Conservation (phyloP, 2,797 vertebrate genomes). For the Threskiornis aethiopicus region DNA sequence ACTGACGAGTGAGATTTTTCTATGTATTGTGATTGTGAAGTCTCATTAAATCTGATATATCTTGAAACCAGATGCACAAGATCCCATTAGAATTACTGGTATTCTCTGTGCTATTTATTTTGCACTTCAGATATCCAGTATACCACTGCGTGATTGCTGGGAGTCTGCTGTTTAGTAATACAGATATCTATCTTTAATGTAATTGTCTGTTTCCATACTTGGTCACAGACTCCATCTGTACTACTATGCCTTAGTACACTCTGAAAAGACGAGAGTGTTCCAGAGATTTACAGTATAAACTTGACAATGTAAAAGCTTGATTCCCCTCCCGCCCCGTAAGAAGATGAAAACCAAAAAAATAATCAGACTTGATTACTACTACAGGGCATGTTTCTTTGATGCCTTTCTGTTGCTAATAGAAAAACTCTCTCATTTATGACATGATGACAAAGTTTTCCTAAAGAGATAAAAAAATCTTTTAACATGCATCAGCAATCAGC, state of each 20-base stretch:
- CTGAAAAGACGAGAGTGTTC: neutral
- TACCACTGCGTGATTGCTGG: neutral
- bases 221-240: neutral
- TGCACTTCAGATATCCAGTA: neutral
- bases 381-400: neutral
- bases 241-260: neutral
- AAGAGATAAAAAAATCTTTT: neutral
- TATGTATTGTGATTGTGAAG: neutral
- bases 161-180: neutral
- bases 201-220: neutral
- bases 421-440: neutral
- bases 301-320: neutral
- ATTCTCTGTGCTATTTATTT: neutral
- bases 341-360: neutral
- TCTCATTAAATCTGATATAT: neutral
- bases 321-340: neutral
- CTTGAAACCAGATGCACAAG: neutral
- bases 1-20: neutral
- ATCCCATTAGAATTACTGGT: neutral
- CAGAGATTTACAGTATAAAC: neutral
- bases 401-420: neutral
- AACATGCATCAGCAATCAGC: neutral
- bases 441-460: constrained; percentile 22
- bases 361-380: neutral
- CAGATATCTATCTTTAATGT: neutral